Evolutionary conservation across 2,888 invertebrate genomes (phyloP).

Genomic region (Euphydryas editha): DNA sequence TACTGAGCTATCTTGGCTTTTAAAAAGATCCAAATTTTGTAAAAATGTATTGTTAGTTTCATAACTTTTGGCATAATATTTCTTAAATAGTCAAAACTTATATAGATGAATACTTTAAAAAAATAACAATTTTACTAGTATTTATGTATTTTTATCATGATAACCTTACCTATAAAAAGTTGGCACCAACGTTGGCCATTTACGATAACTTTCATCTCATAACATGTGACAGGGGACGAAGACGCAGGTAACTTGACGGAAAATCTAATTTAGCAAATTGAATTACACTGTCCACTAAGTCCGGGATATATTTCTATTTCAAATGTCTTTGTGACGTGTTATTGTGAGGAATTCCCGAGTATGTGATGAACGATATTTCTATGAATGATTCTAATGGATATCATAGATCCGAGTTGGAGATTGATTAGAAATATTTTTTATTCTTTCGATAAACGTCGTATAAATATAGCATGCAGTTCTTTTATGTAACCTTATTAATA

Average conservation of each 20-base stretch:
- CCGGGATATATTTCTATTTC: conserved; percentile 57
- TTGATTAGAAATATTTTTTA: background rate
- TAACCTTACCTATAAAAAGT: conserved; percentile 40
- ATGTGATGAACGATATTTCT: conserved; percentile 37
- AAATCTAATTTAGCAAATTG: conserved; percentile 81
- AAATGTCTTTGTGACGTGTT: conserved; percentile 52
- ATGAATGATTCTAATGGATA: conserved; percentile 39
- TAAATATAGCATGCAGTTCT: no score
- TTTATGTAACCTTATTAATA: no score
- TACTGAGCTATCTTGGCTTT: no score
- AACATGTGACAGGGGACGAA: conserved; percentile 59
- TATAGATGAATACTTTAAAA: no score
- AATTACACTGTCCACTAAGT: conserved; percentile 75
- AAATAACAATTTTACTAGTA: no score
- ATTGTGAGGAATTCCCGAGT: conserved; percentile 51
- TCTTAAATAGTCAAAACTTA: no score
- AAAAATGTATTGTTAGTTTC: no score
- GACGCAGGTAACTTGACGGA: conserved; percentile 77
- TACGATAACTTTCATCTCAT: conserved; percentile 48
- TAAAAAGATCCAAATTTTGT: no score
- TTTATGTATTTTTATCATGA: background rate
- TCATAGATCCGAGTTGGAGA: conserved; percentile 5
- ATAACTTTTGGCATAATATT: no score
- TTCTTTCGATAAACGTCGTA: background rate
- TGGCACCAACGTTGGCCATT: conserved; percentile 53